Conservation (phyloP, 1,140 invertebrate genomes). For the Dermatophagoides farinae region DNA sequence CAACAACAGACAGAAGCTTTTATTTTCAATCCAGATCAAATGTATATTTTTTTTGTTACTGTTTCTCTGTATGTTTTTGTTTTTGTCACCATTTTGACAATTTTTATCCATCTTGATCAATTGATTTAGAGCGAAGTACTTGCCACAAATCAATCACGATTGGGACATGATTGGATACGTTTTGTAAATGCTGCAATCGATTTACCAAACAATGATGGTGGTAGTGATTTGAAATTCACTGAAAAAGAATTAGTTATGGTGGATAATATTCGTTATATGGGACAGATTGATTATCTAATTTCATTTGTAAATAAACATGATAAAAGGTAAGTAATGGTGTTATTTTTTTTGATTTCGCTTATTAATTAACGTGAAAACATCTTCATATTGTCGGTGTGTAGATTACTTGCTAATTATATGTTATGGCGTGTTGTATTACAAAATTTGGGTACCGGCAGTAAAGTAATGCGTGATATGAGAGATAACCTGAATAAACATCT, state of each 20-base stretch:
- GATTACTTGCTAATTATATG: conserved; percentile 27
- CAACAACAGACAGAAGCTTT: too few species aligned
- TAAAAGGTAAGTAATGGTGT: conserved; percentile 1
- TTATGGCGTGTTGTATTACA: conserved; percentile 53
- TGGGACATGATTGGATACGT: conserved; percentile 9
- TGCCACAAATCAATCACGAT: background rate
- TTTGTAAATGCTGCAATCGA: conserved; percentile 1
- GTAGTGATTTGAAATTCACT: background rate
- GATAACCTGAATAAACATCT: conserved; percentile 3
- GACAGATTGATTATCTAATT: conserved; percentile 10
- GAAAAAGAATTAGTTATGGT: conserved; percentile 9
- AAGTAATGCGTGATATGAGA: conserved; percentile 9
- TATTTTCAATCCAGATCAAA: too few species aligned
- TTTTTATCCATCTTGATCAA: background rate
- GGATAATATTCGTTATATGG: conserved; percentile 5
- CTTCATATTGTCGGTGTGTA: background rate
- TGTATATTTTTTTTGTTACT: background rate
- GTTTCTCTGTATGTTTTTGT: background rate
- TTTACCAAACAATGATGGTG: background rate
- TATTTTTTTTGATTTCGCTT: background rate
- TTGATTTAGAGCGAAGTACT: conserved; percentile 2
- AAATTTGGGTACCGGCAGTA: conserved; percentile 34
- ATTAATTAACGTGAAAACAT: too few species aligned
- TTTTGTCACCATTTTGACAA: background rate
- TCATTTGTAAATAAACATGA: conserved; percentile 6